Percentiles rank a stretch among this genome's conserved stretches.
These are phyloP conservation scores for Agrotis segetum DNA, from an alignment of 2,888 invertebrate species.

Conservation along the genomic window DNA sequence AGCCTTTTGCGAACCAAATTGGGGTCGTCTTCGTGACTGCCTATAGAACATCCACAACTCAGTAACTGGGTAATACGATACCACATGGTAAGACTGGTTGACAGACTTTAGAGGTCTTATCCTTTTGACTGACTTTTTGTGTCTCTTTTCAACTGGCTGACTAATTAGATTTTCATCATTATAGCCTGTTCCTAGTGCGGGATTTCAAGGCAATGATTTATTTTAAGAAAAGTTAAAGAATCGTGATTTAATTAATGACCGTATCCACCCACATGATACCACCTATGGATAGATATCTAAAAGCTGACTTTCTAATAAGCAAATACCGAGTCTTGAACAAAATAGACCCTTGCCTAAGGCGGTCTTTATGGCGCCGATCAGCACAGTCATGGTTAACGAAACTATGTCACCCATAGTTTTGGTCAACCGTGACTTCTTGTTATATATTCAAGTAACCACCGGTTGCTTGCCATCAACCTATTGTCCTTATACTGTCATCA, in stretches of 20 bases:
- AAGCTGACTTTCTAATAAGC: constrained; percentile 47
- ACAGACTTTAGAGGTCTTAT: too few relatives aligned
- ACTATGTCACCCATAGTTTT: constrained; percentile 53
- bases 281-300: constrained; percentile 1
- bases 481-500: constrained; percentile 22
- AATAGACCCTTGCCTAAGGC: constrained; percentile 53
- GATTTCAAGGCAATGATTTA: too few relatives aligned
- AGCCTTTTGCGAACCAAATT: too few relatives aligned
- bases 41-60: too few relatives aligned
- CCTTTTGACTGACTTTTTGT: too few relatives aligned
- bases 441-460: constrained; percentile 45
- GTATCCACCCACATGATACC: neutral
- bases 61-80: too few relatives aligned
- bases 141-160: too few relatives aligned
- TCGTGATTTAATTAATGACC: neutral
- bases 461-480: neutral
- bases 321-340: constrained; percentile 27
- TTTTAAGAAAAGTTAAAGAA: too few relatives aligned
- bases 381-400: constrained; percentile 51
- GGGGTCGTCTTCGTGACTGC: too few relatives aligned
- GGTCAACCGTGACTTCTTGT: constrained; percentile 55
- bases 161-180: too few relatives aligned
- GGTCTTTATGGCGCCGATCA: constrained; percentile 47
- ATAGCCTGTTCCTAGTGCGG: too few relatives aligned
- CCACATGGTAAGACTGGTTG: too few relatives aligned